Base-by-base conservation (phyloP, 2,797 vertebrate species). In the Pteronotus mesoamericanus region DNA sequence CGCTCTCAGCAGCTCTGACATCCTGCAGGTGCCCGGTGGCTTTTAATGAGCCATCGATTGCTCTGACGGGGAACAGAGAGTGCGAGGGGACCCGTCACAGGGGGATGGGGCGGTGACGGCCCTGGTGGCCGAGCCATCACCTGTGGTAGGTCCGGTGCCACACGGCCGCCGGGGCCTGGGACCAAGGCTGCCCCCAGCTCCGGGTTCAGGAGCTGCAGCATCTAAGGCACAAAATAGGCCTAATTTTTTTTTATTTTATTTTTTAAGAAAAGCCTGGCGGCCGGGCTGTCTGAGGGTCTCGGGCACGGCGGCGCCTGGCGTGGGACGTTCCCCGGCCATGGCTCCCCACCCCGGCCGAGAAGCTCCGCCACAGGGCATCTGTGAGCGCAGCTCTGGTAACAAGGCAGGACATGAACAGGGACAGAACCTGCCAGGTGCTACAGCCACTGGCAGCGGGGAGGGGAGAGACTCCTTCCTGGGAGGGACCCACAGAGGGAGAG, bases 291-390 rank as follows among this genome's bases (percentile, higher is more conserved):
- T 11, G 2, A 1, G 29, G 61, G 22, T 26, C 37, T 2, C 0
- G 0, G 22, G 53, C 19, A 5, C 0, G 0, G 34, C n/a, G n/a
- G 61, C 4, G 21, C 51, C 59, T 19, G 37, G 48, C 34, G 37
- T 0, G 2, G 21, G 5, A 24, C 4, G 21, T 34, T 9, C 75
- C 8, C 5, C 0, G 0, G 5, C 10, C 48, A 26, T 0, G 11
- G 75, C 22, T 10, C 26, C 44, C 61, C 34, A n/a, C 4, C 5
- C 34, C 18, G 26, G 34, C 87, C 1, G 19, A 48, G 87, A 39
- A 8, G 34, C 46, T 68, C 26, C 5, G 61, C 21, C 2, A 29
- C 6, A 5, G 14, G 46, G 1, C 26, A 68, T 55, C 37, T 26
- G 6, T 5, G 1, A 29, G 46, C n/a, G 48, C 74, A n/a, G 74